A percentile compares a stretch with the other conserved stretches of the same genome.
Conservation (phyloP, 2,888 invertebrate genomes). For the Diarsia rubi region DNA sequence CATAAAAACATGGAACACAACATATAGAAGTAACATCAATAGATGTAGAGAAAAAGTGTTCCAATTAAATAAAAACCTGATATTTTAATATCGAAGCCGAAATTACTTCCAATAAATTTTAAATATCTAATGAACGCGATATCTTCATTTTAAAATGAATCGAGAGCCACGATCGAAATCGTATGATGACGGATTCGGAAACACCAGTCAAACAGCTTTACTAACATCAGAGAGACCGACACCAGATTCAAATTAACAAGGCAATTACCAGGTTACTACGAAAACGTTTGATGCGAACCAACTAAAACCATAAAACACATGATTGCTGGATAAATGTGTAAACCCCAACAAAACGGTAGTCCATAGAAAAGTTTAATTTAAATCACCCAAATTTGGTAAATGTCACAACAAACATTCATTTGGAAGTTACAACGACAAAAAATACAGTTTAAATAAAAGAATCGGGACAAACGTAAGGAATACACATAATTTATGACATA, state of each 20-base stretch:
- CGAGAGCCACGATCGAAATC: slow-evolving; percentile 76
- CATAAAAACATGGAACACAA: slow-evolving; percentile 50
- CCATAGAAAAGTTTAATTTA: slow-evolving; percentile 1
- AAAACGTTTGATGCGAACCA: slow-evolving; percentile 77
- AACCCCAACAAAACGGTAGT: slow-evolving; percentile 21
- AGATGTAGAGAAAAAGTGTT: slow-evolving; percentile 68
- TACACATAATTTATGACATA: slow-evolving; percentile 85
- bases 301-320: slow-evolving; percentile 78
- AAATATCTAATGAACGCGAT: slow-evolving; percentile 83
- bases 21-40: slow-evolving; percentile 41
- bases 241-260: slow-evolving; percentile 87
- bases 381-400: slow-evolving; percentile 8
- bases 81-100: slow-evolving; percentile 68
- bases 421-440: slow-evolving; percentile 37
- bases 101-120: slow-evolving; percentile 82
- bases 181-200: slow-evolving; percentile 81
- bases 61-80: slow-evolving; percentile 78
- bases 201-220: slow-evolving; percentile 83
- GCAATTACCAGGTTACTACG: slow-evolving; percentile 85
- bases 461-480: slow-evolving; percentile 73
- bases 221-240: slow-evolving; percentile 85
- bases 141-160: slow-evolving; percentile 81
- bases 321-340: slow-evolving; percentile 67
- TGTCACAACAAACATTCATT: slow-evolving; percentile 49
- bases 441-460: slow-evolving; percentile 45